Percentiles rank a stretch among this genome's conserved stretches.
Evolutionary conservation across 1,140 invertebrate species (phyloP).

Genomic region (Parasteatoda tepidariorum): DNA sequence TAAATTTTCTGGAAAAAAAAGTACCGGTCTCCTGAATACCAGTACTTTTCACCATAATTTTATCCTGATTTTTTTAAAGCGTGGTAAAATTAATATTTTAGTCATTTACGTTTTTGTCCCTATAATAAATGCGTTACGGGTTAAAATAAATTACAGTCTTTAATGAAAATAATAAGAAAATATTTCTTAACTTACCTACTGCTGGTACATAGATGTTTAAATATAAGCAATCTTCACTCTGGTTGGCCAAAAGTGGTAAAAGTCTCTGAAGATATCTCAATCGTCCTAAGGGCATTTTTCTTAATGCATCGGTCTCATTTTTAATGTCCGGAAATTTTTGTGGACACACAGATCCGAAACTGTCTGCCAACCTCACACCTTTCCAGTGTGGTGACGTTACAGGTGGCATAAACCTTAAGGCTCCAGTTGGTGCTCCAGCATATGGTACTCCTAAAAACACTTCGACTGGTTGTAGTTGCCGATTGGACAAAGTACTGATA

Average conservation of each 20-base stretch:
- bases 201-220: conserved; percentile 96
- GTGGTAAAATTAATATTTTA: too few relatives aligned
- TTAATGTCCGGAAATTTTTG: conserved; percentile 72
- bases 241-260: conserved; percentile 85
- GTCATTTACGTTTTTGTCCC: too few relatives aligned
- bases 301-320: conserved; percentile 76
- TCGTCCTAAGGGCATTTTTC: conserved; percentile 85
- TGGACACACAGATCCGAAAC: conserved; percentile 66
- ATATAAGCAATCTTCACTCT: conserved; percentile 96
- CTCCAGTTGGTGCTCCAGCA: conserved; percentile 90
- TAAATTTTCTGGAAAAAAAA: too few relatives aligned
- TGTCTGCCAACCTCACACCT: conserved; percentile 76
- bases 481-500: conserved; percentile 25
- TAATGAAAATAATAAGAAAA: too few relatives aligned
- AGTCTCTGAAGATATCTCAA: conserved; percentile 87
- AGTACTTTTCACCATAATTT: too few relatives aligned
- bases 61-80: too few relatives aligned
- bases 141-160: too few relatives aligned
- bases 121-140: too few relatives aligned
- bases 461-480: conserved; percentile 72
- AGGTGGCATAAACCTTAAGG: conserved; percentile 93
- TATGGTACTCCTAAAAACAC: conserved; percentile 82
- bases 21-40: too few relatives aligned
- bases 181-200: conserved; percentile 85
- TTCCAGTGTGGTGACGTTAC: conserved; percentile 83